phyloP scores from a whole-genome alignment of 1,140 invertebrate genomes.

The Drosophila varians region DNA sequence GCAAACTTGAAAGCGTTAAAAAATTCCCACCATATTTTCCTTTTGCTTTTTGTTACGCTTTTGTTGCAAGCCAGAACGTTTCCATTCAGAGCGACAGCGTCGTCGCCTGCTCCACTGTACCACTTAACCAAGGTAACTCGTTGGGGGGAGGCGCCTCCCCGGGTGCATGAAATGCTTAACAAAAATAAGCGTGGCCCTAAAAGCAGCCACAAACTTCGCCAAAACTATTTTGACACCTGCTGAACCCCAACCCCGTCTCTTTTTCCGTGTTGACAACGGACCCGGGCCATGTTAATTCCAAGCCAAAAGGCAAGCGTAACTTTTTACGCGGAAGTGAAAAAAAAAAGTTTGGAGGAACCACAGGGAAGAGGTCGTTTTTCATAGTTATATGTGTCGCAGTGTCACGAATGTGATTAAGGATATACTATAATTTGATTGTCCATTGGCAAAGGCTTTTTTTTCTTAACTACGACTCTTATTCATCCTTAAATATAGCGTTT shows the following conservation, averaged over 20 bases:
- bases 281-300: constrained; percentile 64
- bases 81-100: constrained; percentile 39
- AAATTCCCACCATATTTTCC: constrained; percentile 68
- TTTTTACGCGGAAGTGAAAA: neutral
- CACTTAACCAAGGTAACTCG: constrained; percentile 45
- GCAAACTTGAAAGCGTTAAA: constrained; percentile 62
- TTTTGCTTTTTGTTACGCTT: constrained; percentile 30
- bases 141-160: neutral
- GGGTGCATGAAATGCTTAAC: constrained; percentile 58
- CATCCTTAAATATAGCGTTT: neutral
- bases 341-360: constrained; percentile 16
- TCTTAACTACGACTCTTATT: no score
- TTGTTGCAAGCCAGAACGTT: constrained; percentile 64
- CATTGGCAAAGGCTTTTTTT: no score
- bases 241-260: constrained; percentile 45
- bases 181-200: constrained; percentile 65
- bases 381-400: constrained; percentile 12
- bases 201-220: constrained; percentile 72
- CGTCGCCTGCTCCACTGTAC: constrained; percentile 46
- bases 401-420: constrained; percentile 28
- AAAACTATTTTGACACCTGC: constrained; percentile 76
- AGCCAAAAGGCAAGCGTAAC: constrained; percentile 17
- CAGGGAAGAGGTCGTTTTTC: neutral
- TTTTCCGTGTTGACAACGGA: constrained; percentile 72
- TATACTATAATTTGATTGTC: constrained; percentile 12